Base-by-base conservation (phyloP, 2,113 vertebrate species). In the Lepisosteus oculatus region DNA sequence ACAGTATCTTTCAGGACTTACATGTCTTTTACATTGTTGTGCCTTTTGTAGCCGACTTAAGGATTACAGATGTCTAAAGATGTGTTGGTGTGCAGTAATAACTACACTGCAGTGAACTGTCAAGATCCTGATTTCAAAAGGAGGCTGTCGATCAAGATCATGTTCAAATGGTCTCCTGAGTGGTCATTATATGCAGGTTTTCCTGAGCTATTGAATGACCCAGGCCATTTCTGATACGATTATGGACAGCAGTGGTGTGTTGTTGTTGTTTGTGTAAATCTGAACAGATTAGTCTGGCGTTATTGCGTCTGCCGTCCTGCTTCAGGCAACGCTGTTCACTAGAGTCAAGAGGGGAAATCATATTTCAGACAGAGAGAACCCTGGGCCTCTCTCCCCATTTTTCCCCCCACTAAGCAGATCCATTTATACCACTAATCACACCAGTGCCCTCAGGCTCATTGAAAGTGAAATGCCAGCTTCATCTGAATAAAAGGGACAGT, bases 351-450 rank as follows among this genome's bases (percentile, higher is more conserved):
- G 68, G 14, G 68, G 44, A 13, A 41, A 42, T 54, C 8, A 17
- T 59, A 54, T 71, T 55, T 51, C 45, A 13, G 45, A 7, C 41
- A 17, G 15, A 47, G 42, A 43, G 15, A 12, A 44, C 43, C 6
- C n/a, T 5, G 14, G n/a, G 8, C n/a, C 55, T 6, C 29, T 69
- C 56, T 12, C 55, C 55, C 8, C 11, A 3, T 63, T 59, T 29
- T 44, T 29, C 11, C 13, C 6, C 14, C 9, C 56, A 55, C 43
- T 41, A 66, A 47, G 71, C 43, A 8, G 17, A 6, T 67, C 29
- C n/a, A 13, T 75, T 71, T 76, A 82, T 85, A 80, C 82, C 80
- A 84, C 81, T 85, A 89, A 91, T 87, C 88, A 85, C 78, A 82
- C 78, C 82, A 85, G 87, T 83, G 85, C 81, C 80, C 84, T 75